phyloP scores from a whole-genome alignment of 2,888 invertebrate species.

The Amphipyra tragopoginis region DNA sequence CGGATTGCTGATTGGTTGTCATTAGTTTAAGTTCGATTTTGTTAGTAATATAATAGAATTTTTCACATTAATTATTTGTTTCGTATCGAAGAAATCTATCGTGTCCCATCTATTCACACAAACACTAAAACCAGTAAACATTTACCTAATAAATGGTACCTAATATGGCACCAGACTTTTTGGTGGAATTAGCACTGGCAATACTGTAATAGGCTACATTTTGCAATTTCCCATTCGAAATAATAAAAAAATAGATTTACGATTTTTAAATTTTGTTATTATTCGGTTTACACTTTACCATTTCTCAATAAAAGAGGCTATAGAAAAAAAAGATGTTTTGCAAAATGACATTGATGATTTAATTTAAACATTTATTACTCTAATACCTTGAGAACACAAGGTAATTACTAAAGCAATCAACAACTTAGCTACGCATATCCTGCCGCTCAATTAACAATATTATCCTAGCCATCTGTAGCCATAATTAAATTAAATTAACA shows the following conservation, averaged over 20 bases:
- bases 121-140: slow-evolving; percentile 62
- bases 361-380: no score
- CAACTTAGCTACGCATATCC: slow-evolving; percentile 1
- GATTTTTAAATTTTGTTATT: no score
- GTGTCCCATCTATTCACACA: slow-evolving; percentile 69
- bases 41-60: no score
- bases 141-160: slow-evolving; percentile 65
- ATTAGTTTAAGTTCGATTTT: slow-evolving; percentile 7
- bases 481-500: slow-evolving; percentile 39
- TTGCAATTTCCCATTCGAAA: no score
- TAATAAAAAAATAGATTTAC: no score
- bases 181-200: slow-evolving; percentile 47
- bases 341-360: no score
- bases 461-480: slow-evolving; percentile 21
- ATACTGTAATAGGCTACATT: slow-evolving; percentile 54
- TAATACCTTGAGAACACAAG: background rate
- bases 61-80: no score
- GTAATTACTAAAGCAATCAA: slow-evolving; percentile 5
- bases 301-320: no score
- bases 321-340: no score
- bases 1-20: slow-evolving; percentile 14
- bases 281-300: no score
- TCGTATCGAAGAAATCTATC: slow-evolving; percentile 72
- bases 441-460: slow-evolving; percentile 14
- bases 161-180: slow-evolving; percentile 41